Percentiles rank a stretch among this genome's conserved stretches.
Evolutionary conservation across 2,113 vertebrate genomes (phyloP).

Genomic region (Emydocephalus ijimae): DNA sequence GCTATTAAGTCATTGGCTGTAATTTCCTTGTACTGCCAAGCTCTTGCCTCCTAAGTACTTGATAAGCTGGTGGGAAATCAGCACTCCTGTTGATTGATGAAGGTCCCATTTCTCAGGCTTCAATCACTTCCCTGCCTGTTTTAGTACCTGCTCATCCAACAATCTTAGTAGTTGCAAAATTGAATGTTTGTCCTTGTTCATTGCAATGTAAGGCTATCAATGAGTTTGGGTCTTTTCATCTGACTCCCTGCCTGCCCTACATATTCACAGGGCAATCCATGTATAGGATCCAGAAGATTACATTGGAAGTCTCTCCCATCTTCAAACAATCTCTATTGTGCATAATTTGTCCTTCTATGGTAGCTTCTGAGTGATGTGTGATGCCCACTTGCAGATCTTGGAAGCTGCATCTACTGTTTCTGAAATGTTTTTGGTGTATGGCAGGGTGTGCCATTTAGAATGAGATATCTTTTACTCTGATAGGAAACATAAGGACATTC

Average conservation of each 20-base stretch:
- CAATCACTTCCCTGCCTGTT: background rate
- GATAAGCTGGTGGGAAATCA: background rate
- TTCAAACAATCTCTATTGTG: background rate
- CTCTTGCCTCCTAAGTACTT: background rate
- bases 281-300: background rate
- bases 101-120: background rate
- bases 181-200: background rate
- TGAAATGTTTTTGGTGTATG: background rate
- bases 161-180: background rate
- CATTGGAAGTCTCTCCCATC: background rate
- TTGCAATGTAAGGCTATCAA: background rate
- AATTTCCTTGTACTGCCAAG: background rate
- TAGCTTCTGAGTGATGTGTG: background rate
- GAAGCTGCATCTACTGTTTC: background rate
- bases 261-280: background rate
- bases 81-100: background rate
- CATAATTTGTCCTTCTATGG: background rate
- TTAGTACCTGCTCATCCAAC: background rate
- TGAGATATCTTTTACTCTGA: slow-evolving; percentile 30
- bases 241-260: background rate
- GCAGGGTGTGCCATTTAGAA: background rate
- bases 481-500: slow-evolving; percentile 8
- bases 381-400: background rate
- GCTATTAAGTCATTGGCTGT: background rate
- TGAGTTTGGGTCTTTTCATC: background rate